Evolutionary conservation across 2,888 invertebrate genomes (phyloP), one percentile per base, ranked within the genome.

Genomic region (Drosophila kambysellisi): DNA sequence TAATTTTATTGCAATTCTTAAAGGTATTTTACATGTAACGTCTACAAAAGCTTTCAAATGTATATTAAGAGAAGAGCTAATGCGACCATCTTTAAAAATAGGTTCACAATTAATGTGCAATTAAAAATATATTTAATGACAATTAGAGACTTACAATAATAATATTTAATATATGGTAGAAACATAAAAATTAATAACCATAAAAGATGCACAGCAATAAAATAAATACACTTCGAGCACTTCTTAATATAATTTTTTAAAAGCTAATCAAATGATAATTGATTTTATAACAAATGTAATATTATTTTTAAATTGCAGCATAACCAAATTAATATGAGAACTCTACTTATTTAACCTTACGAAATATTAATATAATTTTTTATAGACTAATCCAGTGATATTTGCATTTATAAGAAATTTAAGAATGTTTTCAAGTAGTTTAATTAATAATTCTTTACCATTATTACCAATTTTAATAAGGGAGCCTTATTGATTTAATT

Each of bases 401-500:
- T 9, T 5, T 41, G n/a, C 4, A 41, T 9, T 9, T 9, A 29
- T 20, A 8, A 48, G 15, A 20, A n/a, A 15, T 4, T 48, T 25
- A 15, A 29, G 48, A 29, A 17, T 11, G 20, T 2, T 12, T 4
- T 29, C 3, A 6, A 39, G 29, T 39, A 2, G 17, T 0, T 11
- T n/a, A 11, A 37, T 29, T 4, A 12, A 29, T 11, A 39, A 8
- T 46, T 15, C 25, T 46, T 17, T 4, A 8, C 8, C 7, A 15
- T 30, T n/a, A n/a, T n/a, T 30, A 41, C 7, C 30, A 32, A 15
- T 20, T 15, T 9, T 1, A 46, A 25, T 33, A 25, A 17, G 35
- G 41, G 51, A 12, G 46, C 2, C 41, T 61, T 50, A 68, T 39
- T 69, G 57, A 62, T 37, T 71, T 71, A 56, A 56, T 56, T 56